Percentiles rank a stretch among this genome's conserved stretches.
These are phyloP conservation scores for Grammomys dolichurus DNA, from an alignment of 2,113 vertebrate genomes.

Conservation along the genomic window DNA sequence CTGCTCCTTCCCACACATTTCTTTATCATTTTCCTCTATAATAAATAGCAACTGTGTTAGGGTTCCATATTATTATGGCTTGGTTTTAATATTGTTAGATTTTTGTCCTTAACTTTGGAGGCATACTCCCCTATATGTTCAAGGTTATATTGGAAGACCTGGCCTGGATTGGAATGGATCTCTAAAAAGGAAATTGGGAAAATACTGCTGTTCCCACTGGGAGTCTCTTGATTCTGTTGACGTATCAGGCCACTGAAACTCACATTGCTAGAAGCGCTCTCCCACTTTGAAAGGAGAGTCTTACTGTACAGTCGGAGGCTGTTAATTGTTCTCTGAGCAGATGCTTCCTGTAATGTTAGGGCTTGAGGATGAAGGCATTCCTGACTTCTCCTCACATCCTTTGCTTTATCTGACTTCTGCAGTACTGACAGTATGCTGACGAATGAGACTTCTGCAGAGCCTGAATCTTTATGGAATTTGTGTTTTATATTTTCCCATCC, in stretches of 20 bases:
- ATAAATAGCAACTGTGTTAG: not conserved
- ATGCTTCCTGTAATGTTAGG: conserved; percentile 73
- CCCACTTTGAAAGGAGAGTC: conserved; percentile 29
- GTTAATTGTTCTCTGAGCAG: conserved; percentile 72
- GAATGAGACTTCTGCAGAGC: not conserved
- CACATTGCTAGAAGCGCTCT: not conserved
- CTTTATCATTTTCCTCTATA: not conserved
- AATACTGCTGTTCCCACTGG: not conserved
- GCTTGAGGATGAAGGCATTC: conserved; percentile 51
- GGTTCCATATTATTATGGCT: not conserved
- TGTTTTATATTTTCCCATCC: not conserved
- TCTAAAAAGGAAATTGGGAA: conserved; percentile 45
- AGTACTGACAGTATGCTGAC: conserved; percentile 34
- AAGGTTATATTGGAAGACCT: not conserved
- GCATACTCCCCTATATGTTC: not conserved
- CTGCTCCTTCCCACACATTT: not conserved
- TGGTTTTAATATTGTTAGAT: conserved; percentile 34
- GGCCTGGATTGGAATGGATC: not conserved
- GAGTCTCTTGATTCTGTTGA: not conserved
- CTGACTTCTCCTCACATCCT: conserved; percentile 58
- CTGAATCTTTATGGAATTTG: conserved; percentile 9
- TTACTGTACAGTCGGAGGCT: conserved; percentile 2
- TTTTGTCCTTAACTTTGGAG: conserved; percentile 36
- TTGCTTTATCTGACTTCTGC: conserved; percentile 63
- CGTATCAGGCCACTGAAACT: not conserved